Evolutionary conservation across 2,113 vertebrate genomes (phyloP).

Genomic region (Centropus bengalensis): DNA sequence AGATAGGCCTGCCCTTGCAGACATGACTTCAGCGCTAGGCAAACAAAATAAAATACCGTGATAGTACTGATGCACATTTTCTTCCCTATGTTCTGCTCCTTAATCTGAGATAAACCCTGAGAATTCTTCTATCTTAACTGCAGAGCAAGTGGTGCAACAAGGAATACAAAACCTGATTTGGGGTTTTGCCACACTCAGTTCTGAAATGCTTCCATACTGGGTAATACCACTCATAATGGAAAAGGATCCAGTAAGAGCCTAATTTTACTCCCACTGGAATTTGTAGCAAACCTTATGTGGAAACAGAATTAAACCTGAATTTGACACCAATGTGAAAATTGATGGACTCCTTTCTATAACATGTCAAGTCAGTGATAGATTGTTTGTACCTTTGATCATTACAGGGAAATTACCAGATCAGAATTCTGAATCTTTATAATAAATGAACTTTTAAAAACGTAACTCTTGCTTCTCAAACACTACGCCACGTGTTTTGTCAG

Average conservation of each 20-base stretch:
- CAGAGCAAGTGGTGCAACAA: neutral
- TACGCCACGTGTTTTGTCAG: conserved; percentile 31
- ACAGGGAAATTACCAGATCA: conserved; percentile 47
- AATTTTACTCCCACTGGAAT: neutral
- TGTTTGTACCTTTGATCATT: conserved; percentile 41
- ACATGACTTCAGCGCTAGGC: neutral
- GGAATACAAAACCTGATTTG: neutral
- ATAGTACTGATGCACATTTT: neutral
- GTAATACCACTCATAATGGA: neutral
- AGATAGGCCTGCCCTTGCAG: neutral
- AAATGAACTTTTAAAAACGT: conserved; percentile 37
- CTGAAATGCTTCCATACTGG: neutral
- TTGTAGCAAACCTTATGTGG: neutral
- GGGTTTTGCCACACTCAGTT: neutral
- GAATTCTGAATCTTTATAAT: conserved; percentile 41
- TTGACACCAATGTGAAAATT: conserved; percentile 16
- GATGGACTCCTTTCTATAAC: conserved; percentile 42
- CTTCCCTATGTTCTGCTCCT: neutral
- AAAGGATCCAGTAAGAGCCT: neutral
- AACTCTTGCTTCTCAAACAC: conserved; percentile 49
- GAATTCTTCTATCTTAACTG: neutral
- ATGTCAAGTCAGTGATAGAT: conserved; percentile 30
- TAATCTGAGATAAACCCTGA: neutral
- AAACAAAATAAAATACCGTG: neutral
- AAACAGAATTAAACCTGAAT: conserved; percentile 21